Evolutionary conservation across 2,113 vertebrate genomes (phyloP), one percentile per base, ranked within the genome.

Genomic region (Climacteris rufus): DNA sequence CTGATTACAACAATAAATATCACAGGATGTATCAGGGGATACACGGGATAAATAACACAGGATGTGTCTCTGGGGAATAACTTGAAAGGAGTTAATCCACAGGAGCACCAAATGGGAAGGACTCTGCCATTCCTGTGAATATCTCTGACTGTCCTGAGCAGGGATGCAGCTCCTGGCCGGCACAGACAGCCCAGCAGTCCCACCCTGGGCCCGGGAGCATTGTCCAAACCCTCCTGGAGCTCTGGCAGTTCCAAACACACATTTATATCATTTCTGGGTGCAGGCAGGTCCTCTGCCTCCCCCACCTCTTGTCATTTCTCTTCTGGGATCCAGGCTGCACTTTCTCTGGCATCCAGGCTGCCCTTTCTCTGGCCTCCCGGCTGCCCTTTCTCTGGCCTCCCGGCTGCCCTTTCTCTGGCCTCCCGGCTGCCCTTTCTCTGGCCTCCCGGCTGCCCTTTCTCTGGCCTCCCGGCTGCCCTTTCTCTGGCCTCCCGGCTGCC

Each of bases 1-100:
- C 95, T 91, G 96, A 81, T 70, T 68, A 66, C 70, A 87, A 82
- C 97, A 95, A 97, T 92, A 96, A 97, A 90, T n/a, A n/a, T n/a
- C 53, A 42, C 74, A 65, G 50, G 14, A 3, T 24, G 53, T 79
- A 49, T 86, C n/a, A n/a, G n/a, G n/a, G n/a, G n/a, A n/a, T n/a
- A n/a, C n/a, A n/a, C n/a, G n/a, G n/a, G n/a, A 97, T 92, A 96
- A 97, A 90, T n/a, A n/a, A n/a, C 53, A 42, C 74, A 65, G 50
- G 14, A 3, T 24, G 53, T 79, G 45, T 86, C 84, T 68, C 89
- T 76, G 86, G 90, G 89, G 96, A 96, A 88, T 78, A 93, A 68
- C n/a, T n/a, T 56, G 52, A 22, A 86, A 91, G 94, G 71, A 39
- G 94, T 90, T 74, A 64, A 90, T 93, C 87, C 64, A 39, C 61